phyloP scores from a whole-genome alignment of 2,888 invertebrate species.

The Aphodius granarius region DNA sequence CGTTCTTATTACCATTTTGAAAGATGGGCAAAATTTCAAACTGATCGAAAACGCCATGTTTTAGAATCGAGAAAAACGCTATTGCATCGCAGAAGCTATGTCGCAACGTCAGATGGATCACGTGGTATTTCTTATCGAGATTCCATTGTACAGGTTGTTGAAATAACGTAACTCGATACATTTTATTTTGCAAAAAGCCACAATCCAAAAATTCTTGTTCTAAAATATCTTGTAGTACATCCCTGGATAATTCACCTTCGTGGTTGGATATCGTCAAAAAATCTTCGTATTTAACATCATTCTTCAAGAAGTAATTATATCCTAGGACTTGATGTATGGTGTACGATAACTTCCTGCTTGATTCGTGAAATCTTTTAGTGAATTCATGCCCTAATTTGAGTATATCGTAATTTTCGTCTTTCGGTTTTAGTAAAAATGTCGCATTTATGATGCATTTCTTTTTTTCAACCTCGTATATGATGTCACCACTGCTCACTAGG shows the following conservation, averaged over 20 bases:
- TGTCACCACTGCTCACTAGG: not conserved
- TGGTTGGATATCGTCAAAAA: not conserved
- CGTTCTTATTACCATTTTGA: not conserved
- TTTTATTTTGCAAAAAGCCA: not conserved
- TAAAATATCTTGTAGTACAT: not conserved
- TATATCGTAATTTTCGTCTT: not conserved
- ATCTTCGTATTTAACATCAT: not conserved
- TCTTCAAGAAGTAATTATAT: not conserved
- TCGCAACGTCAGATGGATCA: not conserved
- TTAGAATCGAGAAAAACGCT: not conserved
- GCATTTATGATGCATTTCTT: not conserved
- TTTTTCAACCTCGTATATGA: not conserved
- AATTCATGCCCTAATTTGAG: not conserved
- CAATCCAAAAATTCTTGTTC: not conserved
- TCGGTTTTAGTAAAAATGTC: not conserved
- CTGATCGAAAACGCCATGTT: not conserved
- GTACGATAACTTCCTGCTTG: not conserved
- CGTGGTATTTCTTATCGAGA: not conserved
- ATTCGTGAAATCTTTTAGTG: not conserved
- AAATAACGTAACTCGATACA: not conserved
- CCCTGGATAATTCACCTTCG: not conserved
- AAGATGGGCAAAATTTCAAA: not conserved
- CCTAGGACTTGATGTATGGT: not conserved
- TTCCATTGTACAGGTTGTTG: not conserved
- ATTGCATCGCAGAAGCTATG: not conserved